Evolutionary conservation across 1,140 invertebrate species (phyloP), one percentile per base, ranked within the genome.

Genomic region (Callitettix versicolor): DNA sequence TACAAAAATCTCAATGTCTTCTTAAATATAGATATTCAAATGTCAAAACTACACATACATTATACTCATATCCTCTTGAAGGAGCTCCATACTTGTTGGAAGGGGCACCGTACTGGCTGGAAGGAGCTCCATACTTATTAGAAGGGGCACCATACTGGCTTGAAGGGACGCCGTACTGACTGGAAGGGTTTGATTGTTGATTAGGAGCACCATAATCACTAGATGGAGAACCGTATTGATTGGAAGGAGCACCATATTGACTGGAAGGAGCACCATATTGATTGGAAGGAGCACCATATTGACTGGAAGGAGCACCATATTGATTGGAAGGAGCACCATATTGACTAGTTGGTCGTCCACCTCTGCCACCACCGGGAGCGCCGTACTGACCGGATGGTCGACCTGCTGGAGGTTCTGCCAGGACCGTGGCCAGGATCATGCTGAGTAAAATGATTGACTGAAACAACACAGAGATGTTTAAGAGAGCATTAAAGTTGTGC

Each of bases 21-120:
- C n/a, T n/a, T n/a, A n/a, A n/a, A n/a, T n/a, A n/a, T n/a, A n/a
- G n/a, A n/a, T n/a, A n/a, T n/a, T n/a, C n/a, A n/a, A n/a, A n/a
- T n/a, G n/a, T n/a, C n/a, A n/a, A n/a, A n/a, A n/a, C n/a, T n/a
- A 7, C 26, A 30, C 26, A 4, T 30, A 30, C 26, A 9, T 30
- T 30, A 30, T 30, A 4, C 26, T 30, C 26, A 30, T 30, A 30
- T 30, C 26, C 26, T 30, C 26, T 30, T 30, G 40, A 15, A 18
- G 43, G 43, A 20, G 54, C 20, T 21, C 43, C 22, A 20, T 42
- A 46, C 17, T 46, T 11, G 20, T 46, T 17, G 3, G 40, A 49
- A 17, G 66, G 63, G 22, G 64, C 56, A 30, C 65, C 65, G 38
- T 67, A 67, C 30, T 62, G 46, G 38, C 60, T 57, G 14, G 64